Evolutionary conservation across 2,888 invertebrate species (phyloP), one percentile per base, ranked within the genome.

Genomic region (Omphaloscelis lunosa): DNA sequence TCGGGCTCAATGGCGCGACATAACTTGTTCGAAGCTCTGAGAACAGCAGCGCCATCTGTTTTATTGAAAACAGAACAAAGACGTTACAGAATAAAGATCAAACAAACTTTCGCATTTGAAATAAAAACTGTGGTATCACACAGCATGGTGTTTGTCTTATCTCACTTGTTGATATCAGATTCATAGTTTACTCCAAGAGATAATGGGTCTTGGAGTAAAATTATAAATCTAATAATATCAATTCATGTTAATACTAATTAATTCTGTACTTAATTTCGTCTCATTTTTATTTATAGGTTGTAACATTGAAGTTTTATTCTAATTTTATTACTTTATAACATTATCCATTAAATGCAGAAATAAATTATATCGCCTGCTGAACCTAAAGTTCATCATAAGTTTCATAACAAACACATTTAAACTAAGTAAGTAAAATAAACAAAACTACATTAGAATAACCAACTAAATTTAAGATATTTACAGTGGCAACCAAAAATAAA

Each of bases 21-120:
- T 83, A 82, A 83, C 73, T 83, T 82, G 66, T 77, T 45, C 34
- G 34, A 72, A 66, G 78, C n/a, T 61, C 56, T 23, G 41, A 23
- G 51, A 62, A 72, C 59, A 66, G 41, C 15, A 75, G 20, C 58
- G 69, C 72, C 72, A 62, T 83, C 66, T 73, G 72, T 77, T 66
- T 45, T 69, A 61, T 65, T 61, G 59, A 41, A 59, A 68, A 59
- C 39, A n/a, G 8, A 69, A 67, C 39, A 53, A 41, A 51, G 9
- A 48, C 11, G 34, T 48, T 9, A 59, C 58, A 41, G 48, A 66
- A 53, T 29, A 15, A 61, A 67, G 34, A 67, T 27, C 17, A 45
- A 51, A 41, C 15, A 23, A 67, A 69, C 45, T 79, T 51, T n/a
- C 29, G 27, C 29, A 45, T 17, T 20, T 29, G 20, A 39, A 56